These are phyloP conservation scores for Epinephelus cyanopodus DNA, from an alignment of 2,113 vertebrate species.

Conservation along the genomic window DNA sequence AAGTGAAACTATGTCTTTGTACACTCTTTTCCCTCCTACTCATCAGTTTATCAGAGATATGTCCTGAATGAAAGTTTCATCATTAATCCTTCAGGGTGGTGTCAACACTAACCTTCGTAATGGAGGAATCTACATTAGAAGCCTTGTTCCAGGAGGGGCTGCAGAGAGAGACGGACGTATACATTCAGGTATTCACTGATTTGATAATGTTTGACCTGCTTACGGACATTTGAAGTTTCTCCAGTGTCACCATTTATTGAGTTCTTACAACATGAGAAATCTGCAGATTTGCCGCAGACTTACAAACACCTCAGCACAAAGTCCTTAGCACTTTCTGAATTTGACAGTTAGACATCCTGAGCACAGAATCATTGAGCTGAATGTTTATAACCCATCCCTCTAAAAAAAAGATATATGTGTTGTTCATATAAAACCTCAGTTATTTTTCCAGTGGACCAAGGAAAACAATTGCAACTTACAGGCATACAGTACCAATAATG, in stretches of 20 bases:
- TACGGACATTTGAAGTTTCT: background rate
- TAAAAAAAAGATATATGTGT: background rate
- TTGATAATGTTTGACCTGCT: background rate
- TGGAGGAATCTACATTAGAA: slow-evolving; percentile 90
- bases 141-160: slow-evolving; percentile 86
- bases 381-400: background rate
- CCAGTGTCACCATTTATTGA: no score
- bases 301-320: no score
- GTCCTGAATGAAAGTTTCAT: background rate
- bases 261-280: no score
- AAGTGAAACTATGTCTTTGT: background rate
- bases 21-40: no score
- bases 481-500: background rate
- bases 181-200: slow-evolving; percentile 82
- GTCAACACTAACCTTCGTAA: slow-evolving; percentile 84
- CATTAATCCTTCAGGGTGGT: slow-evolving; percentile 82
- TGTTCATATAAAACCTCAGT: background rate
- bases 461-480: background rate
- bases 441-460: background rate
- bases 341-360: background rate
- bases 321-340: background rate
- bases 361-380: background rate
- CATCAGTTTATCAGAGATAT: background rate
- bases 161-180: slow-evolving; percentile 89
- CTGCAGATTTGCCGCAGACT: no score